phyloP scores from a whole-genome alignment of 2,888 invertebrate genomes.

The Aplocera efformata region DNA sequence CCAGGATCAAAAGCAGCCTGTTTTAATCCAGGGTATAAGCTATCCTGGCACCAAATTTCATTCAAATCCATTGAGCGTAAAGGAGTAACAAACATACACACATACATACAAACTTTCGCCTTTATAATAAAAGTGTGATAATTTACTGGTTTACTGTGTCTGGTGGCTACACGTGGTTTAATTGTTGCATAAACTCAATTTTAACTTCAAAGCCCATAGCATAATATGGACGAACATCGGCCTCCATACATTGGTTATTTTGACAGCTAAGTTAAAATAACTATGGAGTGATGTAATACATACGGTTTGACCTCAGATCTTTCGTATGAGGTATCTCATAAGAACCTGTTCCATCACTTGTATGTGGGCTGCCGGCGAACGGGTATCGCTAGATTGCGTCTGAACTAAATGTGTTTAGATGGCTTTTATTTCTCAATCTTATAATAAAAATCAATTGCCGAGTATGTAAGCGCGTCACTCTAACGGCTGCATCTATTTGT shows the following conservation, averaged over 20 bases:
- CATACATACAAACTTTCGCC: too few relatives aligned
- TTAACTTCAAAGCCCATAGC: background rate
- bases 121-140: too few relatives aligned
- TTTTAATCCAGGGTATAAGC: too few relatives aligned
- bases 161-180: too few relatives aligned
- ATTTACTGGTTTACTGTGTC: too few relatives aligned
- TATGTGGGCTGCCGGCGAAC: slow-evolving; percentile 34
- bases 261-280: slow-evolving; percentile 36
- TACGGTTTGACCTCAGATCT: slow-evolving; percentile 48
- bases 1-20: too few relatives aligned
- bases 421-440: slow-evolving; percentile 1
- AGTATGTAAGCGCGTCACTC: too few relatives aligned
- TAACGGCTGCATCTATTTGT: too few relatives aligned
- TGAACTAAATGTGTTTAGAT: slow-evolving; percentile 16
- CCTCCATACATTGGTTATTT: slow-evolving; percentile 8
- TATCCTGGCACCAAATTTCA: too few relatives aligned
- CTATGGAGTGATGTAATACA: slow-evolving; percentile 50
- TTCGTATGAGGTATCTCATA: slow-evolving; percentile 46
- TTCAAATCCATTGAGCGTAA: too few relatives aligned
- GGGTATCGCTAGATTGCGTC: slow-evolving; percentile 23
- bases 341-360: slow-evolving; percentile 51
- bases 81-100: too few relatives aligned
- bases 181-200: too few relatives aligned
- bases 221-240: slow-evolving; percentile 1
- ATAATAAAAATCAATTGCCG: background rate